These are phyloP conservation scores for Hedychridium roseum DNA, from an alignment of 2,888 invertebrate genomes.

Conservation along the genomic window DNA sequence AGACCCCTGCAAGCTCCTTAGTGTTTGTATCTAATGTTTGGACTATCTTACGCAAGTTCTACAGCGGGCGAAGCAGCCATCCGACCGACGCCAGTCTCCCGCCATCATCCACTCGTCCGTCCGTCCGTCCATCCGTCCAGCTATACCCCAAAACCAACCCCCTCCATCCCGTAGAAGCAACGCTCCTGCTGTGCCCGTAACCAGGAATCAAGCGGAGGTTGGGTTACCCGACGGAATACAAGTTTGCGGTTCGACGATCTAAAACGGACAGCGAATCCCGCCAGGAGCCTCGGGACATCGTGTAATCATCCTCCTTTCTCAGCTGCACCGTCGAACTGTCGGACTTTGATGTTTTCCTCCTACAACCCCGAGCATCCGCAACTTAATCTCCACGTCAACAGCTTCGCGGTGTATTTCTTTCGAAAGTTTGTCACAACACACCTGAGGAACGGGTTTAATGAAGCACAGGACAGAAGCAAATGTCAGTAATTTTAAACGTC, in stretches of 20 bases:
- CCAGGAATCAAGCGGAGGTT: conserved; percentile 17
- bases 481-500: too few species aligned
- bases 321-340: too few species aligned
- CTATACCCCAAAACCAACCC: too few species aligned
- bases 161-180: conserved; percentile 9
- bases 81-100: conserved; percentile 28
- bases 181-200: conserved; percentile 5
- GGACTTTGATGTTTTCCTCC: too few species aligned
- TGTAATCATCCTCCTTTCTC: background rate
- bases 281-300: conserved; percentile 5
- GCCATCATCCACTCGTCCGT: conserved; percentile 17
- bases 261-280: conserved; percentile 4
- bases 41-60: conserved; percentile 50
- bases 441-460: too few species aligned
- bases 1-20: conserved; percentile 6
- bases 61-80: conserved; percentile 16
- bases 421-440: too few species aligned
- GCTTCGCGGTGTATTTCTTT: too few species aligned
- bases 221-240: conserved; percentile 15
- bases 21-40: conserved; percentile 53
- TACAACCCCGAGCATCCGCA: too few species aligned
- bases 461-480: too few species aligned
- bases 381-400: too few species aligned
- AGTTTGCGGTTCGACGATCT: conserved; percentile 10
- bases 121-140: too few species aligned